Evolutionary conservation across 64 coral and sea anemone species (phyloP), one percentile per base, ranked within the genome.

Genomic region (Actinia tenebrosa): DNA sequence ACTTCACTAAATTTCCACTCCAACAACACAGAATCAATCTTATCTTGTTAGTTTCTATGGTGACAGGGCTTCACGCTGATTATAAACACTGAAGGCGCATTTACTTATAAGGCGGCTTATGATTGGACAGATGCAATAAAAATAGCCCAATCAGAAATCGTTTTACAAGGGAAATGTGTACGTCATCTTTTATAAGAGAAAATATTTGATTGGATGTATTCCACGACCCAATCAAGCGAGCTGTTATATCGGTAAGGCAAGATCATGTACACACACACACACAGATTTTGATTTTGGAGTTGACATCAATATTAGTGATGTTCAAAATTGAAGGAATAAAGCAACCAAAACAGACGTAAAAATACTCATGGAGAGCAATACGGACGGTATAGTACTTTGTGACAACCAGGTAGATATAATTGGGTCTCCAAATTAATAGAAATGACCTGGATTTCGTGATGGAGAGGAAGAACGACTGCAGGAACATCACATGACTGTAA

Each of bases 351-450:
- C 7, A 11, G 18, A 3, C 26, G 3, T 30, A 75, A 27, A 30
- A 75, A 30, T 30, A 30, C 13, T 42, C 9, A 85, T 85, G 83
- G 83, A 85, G 53, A 85, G 43, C 83, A 64, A 64, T 22, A 64
- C 83, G 63, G 83, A 85, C 23, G 60, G 83, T 7, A 85, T 85
- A 43, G 83, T 85, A 16, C 56, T 85, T 43, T 64, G 53, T 62
- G 56, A 54, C 15, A 60, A 85, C 60, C 83, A 85, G 83, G 83
- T 85, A 85, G 50, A 50, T n/a, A 53, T 27, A 13, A 42, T 26
- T 30, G 10, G 42, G 13, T 11, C 11, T 14, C 2, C 10, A 75
- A 14, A 25, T 27, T 2, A 30, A 13, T 30, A 0, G 11, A 10
- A 75, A 10, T 13, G 3, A 42, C n/a, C 15, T 75, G 26, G n/a